Conservation (phyloP, 1,140 invertebrate species). For the Cyphomyrmex costatus region DNA sequence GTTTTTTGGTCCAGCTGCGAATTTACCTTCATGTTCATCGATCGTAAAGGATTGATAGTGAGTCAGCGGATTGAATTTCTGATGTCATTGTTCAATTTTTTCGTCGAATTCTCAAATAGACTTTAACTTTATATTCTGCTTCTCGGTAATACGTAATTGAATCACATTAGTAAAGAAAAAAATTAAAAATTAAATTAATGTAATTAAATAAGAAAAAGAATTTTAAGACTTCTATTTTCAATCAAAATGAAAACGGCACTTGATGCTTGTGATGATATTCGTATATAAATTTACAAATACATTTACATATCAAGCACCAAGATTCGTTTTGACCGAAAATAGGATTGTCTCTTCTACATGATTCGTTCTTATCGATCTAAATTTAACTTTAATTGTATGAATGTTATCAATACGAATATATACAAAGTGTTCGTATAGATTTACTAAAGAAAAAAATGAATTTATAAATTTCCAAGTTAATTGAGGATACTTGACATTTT, state of each 20-base stretch:
- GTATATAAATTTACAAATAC: no score
- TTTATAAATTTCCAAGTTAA: background rate
- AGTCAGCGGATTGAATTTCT: constrained; percentile 62
- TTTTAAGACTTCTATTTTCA: no score
- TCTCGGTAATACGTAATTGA: background rate
- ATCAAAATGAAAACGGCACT: no score
- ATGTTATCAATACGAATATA: background rate
- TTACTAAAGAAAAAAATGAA: background rate
- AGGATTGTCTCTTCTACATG: no score
- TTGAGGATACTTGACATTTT: no score
- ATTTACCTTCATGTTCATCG: background rate
- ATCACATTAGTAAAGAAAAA: background rate
- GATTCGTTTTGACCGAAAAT: no score
- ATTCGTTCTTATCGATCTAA: no score
- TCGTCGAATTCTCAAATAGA: constrained; percentile 30
- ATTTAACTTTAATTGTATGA: background rate
- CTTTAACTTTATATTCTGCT: constrained; percentile 45
- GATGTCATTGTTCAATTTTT: constrained; percentile 39
- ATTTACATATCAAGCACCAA: no score
- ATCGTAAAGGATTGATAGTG: constrained; percentile 56
- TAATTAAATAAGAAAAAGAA: no score
- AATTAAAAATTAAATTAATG: background rate
- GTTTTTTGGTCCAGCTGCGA: constrained; percentile 30
- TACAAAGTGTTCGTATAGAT: background rate
- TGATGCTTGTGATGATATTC: no score